Percentiles rank a stretch among this genome's conserved stretches.
Conservation (phyloP, 92 coral and sea anemone genomes). For the Meandrina meandrites region DNA sequence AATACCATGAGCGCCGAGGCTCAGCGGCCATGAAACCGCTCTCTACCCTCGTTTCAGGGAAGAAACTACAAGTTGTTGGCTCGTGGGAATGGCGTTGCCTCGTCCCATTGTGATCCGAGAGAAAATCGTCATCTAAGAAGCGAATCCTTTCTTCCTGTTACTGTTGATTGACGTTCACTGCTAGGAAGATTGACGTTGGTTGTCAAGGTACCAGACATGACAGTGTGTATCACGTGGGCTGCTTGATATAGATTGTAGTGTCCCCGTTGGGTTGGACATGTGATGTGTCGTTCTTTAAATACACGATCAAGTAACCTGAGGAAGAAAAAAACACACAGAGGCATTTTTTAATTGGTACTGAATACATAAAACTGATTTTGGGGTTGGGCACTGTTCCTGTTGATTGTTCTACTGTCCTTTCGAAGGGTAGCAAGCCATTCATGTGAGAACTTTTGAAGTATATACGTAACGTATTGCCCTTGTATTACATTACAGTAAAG, state of each 20-base stretch:
- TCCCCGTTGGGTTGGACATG: conserved; percentile 60
- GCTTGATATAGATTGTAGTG: conserved; percentile 74
- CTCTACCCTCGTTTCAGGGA: too few species aligned
- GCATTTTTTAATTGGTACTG: not conserved
- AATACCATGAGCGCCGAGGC: not conserved
- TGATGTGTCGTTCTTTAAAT: conserved; percentile 68
- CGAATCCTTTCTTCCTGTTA: not conserved
- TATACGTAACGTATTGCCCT: too few species aligned
- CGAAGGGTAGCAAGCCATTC: too few species aligned
- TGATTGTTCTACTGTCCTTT: too few species aligned
- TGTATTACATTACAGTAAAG: too few species aligned
- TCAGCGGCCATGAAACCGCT: not conserved
- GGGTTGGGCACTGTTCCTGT: too few species aligned
- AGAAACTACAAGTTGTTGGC: too few species aligned
- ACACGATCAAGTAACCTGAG: conserved; percentile 78
- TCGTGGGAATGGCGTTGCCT: too few species aligned
- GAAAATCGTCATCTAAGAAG: too few species aligned
- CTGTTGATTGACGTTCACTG: not conserved
- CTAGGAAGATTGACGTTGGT: not conserved
- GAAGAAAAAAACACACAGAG: not conserved
- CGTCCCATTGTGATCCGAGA: too few species aligned
- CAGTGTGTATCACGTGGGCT: conserved; percentile 32
- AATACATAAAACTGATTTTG: too few species aligned
- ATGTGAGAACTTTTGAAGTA: too few species aligned
- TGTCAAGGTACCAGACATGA: not conserved